phyloP scores from a whole-genome alignment of 2,113 vertebrate genomes.

The Oceanites oceanicus region DNA sequence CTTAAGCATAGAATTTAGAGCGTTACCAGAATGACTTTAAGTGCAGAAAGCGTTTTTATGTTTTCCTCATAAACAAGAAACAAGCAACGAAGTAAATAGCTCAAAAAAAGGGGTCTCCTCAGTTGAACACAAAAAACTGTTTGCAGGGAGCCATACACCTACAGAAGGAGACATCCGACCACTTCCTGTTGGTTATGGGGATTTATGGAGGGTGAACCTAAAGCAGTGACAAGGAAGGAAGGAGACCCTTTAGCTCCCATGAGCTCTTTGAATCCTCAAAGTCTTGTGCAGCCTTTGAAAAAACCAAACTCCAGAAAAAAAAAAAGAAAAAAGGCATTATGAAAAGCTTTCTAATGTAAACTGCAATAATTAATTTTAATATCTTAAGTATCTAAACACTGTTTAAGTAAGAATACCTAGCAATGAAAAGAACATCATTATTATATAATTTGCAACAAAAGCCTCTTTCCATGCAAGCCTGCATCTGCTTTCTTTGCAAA shows the following conservation, averaged over 20 bases:
- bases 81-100: neutral
- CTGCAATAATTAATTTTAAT: neutral
- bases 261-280: neutral
- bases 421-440: neutral
- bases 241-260: neutral
- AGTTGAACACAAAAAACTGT: neutral
- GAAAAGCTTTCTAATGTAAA: neutral
- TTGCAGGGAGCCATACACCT: neutral
- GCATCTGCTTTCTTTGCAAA: neutral
- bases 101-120: neutral
- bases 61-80: conserved; percentile 33
- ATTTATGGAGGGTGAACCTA: neutral
- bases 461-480: neutral
- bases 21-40: neutral
- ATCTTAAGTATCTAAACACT: neutral
- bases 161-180: neutral
- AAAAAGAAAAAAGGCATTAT: neutral
- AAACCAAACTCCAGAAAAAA: neutral
- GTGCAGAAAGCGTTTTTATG: conserved; percentile 36
- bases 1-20: conserved; percentile 55
- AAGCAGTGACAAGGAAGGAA: neutral
- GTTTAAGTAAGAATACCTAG: neutral
- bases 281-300: neutral
- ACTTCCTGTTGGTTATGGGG: rapidly evolving
- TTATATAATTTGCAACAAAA: neutral